Base-by-base conservation (phyloP, 2,888 invertebrate species). In the Lumbricus terrestris region DNA sequence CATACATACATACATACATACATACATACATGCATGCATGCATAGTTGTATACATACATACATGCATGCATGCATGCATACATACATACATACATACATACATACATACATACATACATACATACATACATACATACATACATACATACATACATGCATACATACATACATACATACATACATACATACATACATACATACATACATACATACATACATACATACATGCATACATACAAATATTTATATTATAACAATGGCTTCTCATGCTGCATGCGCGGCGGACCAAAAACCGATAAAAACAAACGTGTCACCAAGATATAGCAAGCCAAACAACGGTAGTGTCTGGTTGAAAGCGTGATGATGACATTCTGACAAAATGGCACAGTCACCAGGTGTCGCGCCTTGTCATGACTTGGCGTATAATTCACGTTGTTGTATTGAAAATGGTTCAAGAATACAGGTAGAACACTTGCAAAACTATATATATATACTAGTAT, bases 81-180 rank as follows among this genome's bases (percentile, higher is more conserved):
- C n/a, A 13, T 69, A n/a, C n/a, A 13, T 69, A n/a, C n/a, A 13
- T 69, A n/a, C n/a, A 13, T 69, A 69, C n/a, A 11, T 69, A 69
- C n/a, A 13, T 69, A n/a, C 13, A 13, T 69, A 69, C n/a, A n/a
- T 88, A 88, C 33, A n/a, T 38, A 89, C 42, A n/a, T 38, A 29
- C 33, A 11, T 40, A 89, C 42, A 33, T n/a, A n/a, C 42, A 38
- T 89, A 33, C 42, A 89, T 89, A n/a, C 42, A 89, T 38, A 33
- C 13, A 89, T 89, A 33, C 18, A 89, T 42, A 11, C n/a, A 82
- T 89, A n/a, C 82, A 69, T 89, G 89, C n/a, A 89, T 89, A 82
- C 82, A n/a, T 89, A 89, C 82, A 23, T 89, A 89, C 82, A 35
- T 89, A 89, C 82, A 89, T 89, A 20, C 82, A 89, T 89, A n/a